Percentiles rank a stretch among this genome's conserved stretches.
phyloP scores from a whole-genome alignment of 1,140 invertebrate genomes.

The Neodiprion lecontei region DNA sequence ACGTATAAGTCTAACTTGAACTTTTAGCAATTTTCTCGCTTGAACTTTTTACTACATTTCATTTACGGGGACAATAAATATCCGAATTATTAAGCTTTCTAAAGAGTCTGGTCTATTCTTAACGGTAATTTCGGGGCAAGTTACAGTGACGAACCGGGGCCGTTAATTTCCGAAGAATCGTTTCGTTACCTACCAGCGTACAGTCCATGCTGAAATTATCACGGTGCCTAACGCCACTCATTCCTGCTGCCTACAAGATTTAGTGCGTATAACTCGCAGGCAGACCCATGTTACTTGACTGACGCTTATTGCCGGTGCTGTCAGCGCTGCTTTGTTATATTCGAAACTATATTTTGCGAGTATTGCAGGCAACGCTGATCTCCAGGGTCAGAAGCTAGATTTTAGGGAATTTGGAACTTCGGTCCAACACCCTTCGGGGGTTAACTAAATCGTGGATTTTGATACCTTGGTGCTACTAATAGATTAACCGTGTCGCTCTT shows the following conservation, averaged over 20 bases:
- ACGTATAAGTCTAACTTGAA: too few relatives aligned
- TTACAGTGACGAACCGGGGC: too few relatives aligned
- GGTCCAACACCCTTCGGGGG: background rate
- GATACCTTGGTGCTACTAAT: background rate
- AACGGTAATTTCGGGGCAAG: too few relatives aligned
- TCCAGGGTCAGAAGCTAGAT: background rate
- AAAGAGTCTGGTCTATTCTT: too few relatives aligned
- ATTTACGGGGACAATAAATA: too few relatives aligned
- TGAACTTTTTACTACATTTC: too few relatives aligned
- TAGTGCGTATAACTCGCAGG: background rate
- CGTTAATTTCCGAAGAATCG: too few relatives aligned
- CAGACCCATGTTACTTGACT: conserved; percentile 4
- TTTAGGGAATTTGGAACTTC: background rate
- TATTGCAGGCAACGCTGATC: background rate
- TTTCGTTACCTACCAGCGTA: too few relatives aligned
- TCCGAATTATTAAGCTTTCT: too few relatives aligned
- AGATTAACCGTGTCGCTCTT: background rate
- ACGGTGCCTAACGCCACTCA: background rate
- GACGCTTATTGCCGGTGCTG: conserved; percentile 3
- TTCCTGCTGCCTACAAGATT: background rate
- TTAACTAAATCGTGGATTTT: background rate
- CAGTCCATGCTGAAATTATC: too few relatives aligned
- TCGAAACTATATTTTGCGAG: background rate
- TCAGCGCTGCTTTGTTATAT: background rate
- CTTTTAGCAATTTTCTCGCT: too few relatives aligned